Percentiles rank a stretch among this genome's conserved stretches.
Conservation (phyloP, 2,888 invertebrate genomes). For the Brachypterus glaber region DNA sequence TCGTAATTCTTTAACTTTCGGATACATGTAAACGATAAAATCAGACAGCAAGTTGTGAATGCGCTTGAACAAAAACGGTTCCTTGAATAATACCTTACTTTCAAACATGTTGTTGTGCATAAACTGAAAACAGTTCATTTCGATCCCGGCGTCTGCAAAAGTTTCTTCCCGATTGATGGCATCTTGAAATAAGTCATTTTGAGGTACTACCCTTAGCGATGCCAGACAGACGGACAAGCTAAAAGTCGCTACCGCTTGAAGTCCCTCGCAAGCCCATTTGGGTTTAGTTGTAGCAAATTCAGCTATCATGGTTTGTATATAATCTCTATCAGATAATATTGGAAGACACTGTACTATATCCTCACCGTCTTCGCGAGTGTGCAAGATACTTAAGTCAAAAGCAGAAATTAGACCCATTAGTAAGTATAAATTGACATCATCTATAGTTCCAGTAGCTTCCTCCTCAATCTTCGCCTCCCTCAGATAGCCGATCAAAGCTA, state of each 20-base stretch:
- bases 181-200: constrained; percentile 45
- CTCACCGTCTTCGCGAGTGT: constrained; percentile 67
- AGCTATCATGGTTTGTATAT: constrained; percentile 45
- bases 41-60: constrained; percentile 81
- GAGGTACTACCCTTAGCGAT: constrained; percentile 50
- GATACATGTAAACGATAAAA: constrained; percentile 86
- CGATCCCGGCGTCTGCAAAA: constrained; percentile 69
- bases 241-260: constrained; percentile 55
- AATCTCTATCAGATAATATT: constrained; percentile 51
- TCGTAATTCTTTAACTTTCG: constrained; percentile 76
- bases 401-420: constrained; percentile 77
- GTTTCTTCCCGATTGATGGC: constrained; percentile 70
- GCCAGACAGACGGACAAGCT: constrained; percentile 61
- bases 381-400: constrained; percentile 71
- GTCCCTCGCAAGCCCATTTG: constrained; percentile 47
- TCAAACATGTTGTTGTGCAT: constrained; percentile 63
- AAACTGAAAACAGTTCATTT: constrained; percentile 70
- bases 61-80: constrained; percentile 74
- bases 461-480: constrained; percentile 34
- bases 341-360: constrained; percentile 59
- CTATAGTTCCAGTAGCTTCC: constrained; percentile 63
- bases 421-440: constrained; percentile 68
- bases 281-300: constrained; percentile 43
- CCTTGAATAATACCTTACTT: constrained; percentile 56
- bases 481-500: constrained; percentile 49